A percentile compares a stretch with the other conserved stretches of the same genome.
phyloP scores from a whole-genome alignment of 1,140 invertebrate species.

The Branchinecta lindahli region DNA sequence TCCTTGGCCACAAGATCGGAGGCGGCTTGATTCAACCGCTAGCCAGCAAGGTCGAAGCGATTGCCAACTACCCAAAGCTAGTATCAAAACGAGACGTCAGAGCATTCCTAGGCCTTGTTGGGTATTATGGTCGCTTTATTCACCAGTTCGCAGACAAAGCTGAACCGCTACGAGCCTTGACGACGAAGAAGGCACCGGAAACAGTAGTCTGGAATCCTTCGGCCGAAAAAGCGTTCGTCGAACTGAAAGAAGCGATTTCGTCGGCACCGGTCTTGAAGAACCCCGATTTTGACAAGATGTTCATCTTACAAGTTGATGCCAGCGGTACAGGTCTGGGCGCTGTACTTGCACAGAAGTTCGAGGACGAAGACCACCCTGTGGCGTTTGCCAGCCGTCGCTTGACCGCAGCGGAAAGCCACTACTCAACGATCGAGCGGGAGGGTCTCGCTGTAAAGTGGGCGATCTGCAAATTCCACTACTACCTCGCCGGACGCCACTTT shows the following conservation, averaged over 20 bases:
- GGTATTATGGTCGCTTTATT: slow-evolving; percentile 14
- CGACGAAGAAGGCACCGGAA: slow-evolving; percentile 20
- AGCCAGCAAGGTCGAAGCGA: slow-evolving; percentile 28
- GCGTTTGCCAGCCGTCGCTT: slow-evolving; percentile 33
- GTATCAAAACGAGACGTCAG: background rate
- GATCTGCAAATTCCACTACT: slow-evolving; percentile 28
- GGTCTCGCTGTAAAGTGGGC: slow-evolving; percentile 31
- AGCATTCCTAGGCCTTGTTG: slow-evolving; percentile 11
- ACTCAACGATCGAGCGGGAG: slow-evolving; percentile 31
- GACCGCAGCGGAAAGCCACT: slow-evolving; percentile 28
- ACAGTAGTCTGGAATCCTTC: background rate
- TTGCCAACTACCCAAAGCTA: slow-evolving; percentile 28
- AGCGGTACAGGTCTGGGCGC: slow-evolving; percentile 27
- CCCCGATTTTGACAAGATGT: slow-evolving; percentile 26
- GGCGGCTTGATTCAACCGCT: slow-evolving; percentile 26
- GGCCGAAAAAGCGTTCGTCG: background rate
- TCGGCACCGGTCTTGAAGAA: slow-evolving; percentile 13
- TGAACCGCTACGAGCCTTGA: slow-evolving; percentile 23
- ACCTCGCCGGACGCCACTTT: too few species aligned
- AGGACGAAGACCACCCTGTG: slow-evolving; percentile 27
- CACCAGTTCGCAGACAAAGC: background rate
- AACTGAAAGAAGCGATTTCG: background rate
- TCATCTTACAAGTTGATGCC: slow-evolving; percentile 30
- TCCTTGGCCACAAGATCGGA: slow-evolving; percentile 29
- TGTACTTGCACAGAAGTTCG: slow-evolving; percentile 27